Percentiles rank a stretch among this genome's conserved stretches.
Evolutionary conservation across 2,113 vertebrate genomes (phyloP).

Genomic region (Sinocyclocheilus grahami): DNA sequence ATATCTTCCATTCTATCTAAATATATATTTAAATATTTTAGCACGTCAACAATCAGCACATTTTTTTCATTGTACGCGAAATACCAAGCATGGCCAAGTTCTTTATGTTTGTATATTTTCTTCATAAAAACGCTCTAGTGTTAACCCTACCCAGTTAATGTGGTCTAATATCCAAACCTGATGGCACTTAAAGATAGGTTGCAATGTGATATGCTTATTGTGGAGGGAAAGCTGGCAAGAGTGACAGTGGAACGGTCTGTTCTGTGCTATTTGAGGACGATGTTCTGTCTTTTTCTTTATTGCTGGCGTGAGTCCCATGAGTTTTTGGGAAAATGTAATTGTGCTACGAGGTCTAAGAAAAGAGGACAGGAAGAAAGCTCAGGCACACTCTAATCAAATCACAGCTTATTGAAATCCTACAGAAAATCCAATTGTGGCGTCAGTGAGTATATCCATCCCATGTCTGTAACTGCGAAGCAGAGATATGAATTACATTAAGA

Average conservation of each 20-base stretch:
- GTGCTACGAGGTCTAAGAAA: constrained; percentile 8
- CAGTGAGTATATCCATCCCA: no score
- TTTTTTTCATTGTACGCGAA: no score
- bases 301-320: not conserved
- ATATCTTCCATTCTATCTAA: no score
- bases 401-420: constrained; percentile 26
- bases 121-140: no score
- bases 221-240: not conserved
- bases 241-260: not conserved
- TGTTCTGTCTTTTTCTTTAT: constrained; percentile 21
- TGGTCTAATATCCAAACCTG: no score
- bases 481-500: no score
- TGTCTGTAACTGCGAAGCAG: no score
- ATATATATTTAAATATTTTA: no score
- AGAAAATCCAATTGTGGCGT: not conserved
- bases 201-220: not conserved
- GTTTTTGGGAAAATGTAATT: constrained; percentile 21
- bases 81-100: no score
- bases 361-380: constrained; percentile 18
- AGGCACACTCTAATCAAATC: constrained; percentile 23
- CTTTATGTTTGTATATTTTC: no score
- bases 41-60: no score
- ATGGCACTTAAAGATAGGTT: not conserved
- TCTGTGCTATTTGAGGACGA: not conserved
- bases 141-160: no score